A percentile compares a stretch with the other conserved stretches of the same genome.
These are phyloP conservation scores for Aegotheles bennettii DNA, from an alignment of 2,113 vertebrate genomes.

Conservation along the genomic window DNA sequence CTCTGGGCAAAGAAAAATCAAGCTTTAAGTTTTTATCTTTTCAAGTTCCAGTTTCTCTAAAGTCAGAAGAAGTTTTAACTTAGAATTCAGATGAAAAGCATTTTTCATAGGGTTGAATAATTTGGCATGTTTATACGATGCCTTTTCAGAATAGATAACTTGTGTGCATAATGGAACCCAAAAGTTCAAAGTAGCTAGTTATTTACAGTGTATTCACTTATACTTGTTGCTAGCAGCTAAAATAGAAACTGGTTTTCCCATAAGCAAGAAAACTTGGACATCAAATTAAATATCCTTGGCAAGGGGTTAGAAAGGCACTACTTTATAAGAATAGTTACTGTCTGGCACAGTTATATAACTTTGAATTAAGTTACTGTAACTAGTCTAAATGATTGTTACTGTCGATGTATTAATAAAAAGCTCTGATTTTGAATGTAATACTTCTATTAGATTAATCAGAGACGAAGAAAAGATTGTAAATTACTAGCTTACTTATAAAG, in stretches of 20 bases:
- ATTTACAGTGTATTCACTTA: neutral
- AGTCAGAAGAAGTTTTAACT: slow-evolving; percentile 44
- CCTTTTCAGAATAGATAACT: slow-evolving; percentile 44
- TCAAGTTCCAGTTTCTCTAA: slow-evolving; percentile 55
- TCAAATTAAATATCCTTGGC: neutral
- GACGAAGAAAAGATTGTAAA: neutral
- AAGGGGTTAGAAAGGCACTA: neutral
- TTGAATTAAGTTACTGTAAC: neutral
- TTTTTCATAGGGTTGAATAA: slow-evolving; percentile 47
- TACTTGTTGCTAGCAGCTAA: neutral
- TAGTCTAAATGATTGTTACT: neutral
- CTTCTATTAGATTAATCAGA: neutral
- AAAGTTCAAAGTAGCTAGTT: slow-evolving; percentile 35
- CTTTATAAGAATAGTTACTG: neutral
- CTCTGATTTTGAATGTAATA: neutral
- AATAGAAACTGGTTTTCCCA: slow-evolving; percentile 13
- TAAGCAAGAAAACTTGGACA: neutral
- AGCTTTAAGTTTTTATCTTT: slow-evolving; percentile 58
- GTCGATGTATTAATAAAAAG: neutral
- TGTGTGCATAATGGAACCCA: neutral
- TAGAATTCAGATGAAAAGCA: slow-evolving; percentile 52
- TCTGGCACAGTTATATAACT: neutral
- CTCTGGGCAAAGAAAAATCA: slow-evolving; percentile 57
- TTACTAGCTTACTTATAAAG: neutral
- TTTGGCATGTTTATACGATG: slow-evolving; percentile 43